These are phyloP conservation scores for Brachyalestes nurse DNA, from an alignment of 2,797 vertebrate genomes.

Conservation along the genomic window DNA sequence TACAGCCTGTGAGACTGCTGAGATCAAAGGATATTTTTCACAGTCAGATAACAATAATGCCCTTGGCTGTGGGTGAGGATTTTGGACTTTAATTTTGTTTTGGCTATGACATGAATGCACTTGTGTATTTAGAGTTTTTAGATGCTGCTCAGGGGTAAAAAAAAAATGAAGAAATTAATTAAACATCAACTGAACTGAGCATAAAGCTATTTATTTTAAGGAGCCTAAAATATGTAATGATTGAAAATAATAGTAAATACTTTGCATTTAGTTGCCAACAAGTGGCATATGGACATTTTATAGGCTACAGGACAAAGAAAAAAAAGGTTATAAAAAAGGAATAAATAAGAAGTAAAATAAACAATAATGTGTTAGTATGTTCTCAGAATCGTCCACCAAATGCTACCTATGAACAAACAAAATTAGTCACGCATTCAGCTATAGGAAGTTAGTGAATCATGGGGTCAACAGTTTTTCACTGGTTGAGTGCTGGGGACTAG, in stretches of 20 bases:
- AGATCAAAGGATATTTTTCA: slow-evolving; percentile 6
- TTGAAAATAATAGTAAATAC: background rate
- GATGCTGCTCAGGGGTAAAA: background rate
- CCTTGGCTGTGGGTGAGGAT: slow-evolving; percentile 9
- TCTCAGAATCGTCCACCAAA: slow-evolving; percentile 33
- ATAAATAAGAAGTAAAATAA: background rate
- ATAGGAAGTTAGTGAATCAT: slow-evolving; percentile 28
- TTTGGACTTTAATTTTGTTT: background rate
- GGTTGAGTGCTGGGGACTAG: slow-evolving; percentile 45
- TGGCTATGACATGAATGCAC: background rate
- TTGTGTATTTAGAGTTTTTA: too few species aligned
- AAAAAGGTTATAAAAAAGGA: background rate
- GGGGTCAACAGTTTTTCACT: slow-evolving; percentile 25
- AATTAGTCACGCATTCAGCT: slow-evolving; percentile 35
- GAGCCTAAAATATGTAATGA: background rate
- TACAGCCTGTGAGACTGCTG: background rate
- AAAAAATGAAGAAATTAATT: background rate
- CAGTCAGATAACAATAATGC: slow-evolving; percentile 29
- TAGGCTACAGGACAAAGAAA: background rate
- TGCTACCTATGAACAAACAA: slow-evolving; percentile 29
- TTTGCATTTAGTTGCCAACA: background rate
- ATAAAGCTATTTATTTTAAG: background rate
- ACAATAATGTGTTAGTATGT: slow-evolving; percentile 25
- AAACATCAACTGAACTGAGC: background rate
- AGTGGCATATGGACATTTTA: background rate